Evolutionary conservation across 1,140 invertebrate genomes (phyloP).

Genomic region (Spodoptera frugiperda): DNA sequence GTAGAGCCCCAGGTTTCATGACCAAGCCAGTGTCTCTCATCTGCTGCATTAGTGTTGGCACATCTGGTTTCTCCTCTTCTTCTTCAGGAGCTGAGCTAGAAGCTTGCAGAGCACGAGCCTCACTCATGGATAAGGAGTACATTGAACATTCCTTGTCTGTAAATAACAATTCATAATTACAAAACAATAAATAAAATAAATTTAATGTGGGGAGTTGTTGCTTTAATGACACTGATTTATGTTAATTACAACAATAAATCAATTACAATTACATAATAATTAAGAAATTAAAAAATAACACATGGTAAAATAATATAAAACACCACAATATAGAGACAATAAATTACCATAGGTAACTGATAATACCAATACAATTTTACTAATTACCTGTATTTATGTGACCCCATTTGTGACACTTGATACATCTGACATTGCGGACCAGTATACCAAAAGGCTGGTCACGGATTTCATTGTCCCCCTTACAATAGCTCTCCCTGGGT

Average conservation of each 20-base stretch:
- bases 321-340: too few species aligned
- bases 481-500: conserved; percentile 98
- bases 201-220: too few species aligned
- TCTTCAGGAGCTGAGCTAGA: conserved; percentile 88
- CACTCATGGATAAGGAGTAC: conserved; percentile 93
- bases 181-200: too few species aligned
- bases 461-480: conserved; percentile 97
- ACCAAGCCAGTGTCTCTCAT: conserved; percentile 97
- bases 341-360: too few species aligned
- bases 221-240: neutral
- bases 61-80: conserved; percentile 85
- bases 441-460: conserved; percentile 99
- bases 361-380: neutral
- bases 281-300: too few species aligned
- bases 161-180: too few species aligned
- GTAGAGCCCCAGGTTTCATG: conserved; percentile 92
- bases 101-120: conserved; percentile 87
- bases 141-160: conserved; percentile 96
- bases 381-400: conserved; percentile 98
- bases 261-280: too few species aligned
- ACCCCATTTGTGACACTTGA: conserved; percentile 99
- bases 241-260: too few species aligned
- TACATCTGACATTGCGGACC: conserved; percentile 98
- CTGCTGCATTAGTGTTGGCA: conserved; percentile 93
- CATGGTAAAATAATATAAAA: too few species aligned